These are phyloP conservation scores for Hoplias malabaricus DNA, from an alignment of 2,113 vertebrate genomes.

Conservation along the genomic window DNA sequence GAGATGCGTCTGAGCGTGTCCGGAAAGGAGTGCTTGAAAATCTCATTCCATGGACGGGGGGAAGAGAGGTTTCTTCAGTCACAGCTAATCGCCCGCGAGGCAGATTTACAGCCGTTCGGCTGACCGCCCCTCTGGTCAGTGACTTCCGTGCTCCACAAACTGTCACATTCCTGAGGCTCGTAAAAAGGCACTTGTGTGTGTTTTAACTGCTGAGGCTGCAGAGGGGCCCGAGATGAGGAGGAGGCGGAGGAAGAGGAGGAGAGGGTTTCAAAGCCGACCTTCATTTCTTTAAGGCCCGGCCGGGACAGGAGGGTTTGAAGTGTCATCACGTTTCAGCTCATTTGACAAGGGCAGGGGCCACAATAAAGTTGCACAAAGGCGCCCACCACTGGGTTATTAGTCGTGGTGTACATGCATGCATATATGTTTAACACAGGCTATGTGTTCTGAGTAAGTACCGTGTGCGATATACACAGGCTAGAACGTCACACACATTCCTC, in stretches of 20 bases:
- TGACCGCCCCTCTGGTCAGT: constrained; percentile 26
- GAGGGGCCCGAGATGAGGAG: background rate
- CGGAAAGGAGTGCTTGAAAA: constrained; percentile 8
- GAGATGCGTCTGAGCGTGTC: constrained; percentile 18
- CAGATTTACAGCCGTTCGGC: constrained; percentile 38
- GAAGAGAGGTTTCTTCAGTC: constrained; percentile 8
- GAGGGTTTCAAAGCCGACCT: constrained; percentile 5
- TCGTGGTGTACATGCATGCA: too few relatives aligned
- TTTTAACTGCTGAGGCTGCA: constrained; percentile 9
- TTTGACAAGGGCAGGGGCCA: constrained; percentile 67
- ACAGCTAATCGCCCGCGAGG: constrained; percentile 39
- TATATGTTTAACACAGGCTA: background rate
- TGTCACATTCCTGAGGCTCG: constrained; percentile 39
- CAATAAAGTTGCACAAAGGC: constrained; percentile 31
- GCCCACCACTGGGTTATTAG: background rate
- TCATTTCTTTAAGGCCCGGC: constrained; percentile 17
- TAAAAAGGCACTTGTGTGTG: constrained; percentile 40
- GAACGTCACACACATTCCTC: background rate
- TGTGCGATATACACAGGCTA: background rate
- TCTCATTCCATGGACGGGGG: constrained; percentile 19
- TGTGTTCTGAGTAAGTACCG: too few relatives aligned
- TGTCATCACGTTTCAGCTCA: constrained; percentile 77
- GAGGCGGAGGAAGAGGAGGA: constrained; percentile 29
- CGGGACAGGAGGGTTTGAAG: constrained; percentile 68
- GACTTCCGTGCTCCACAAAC: constrained; percentile 12